These are phyloP conservation scores for Gymnocypris eckloni DNA, from an alignment of 2,797 vertebrate species.

Conservation along the genomic window DNA sequence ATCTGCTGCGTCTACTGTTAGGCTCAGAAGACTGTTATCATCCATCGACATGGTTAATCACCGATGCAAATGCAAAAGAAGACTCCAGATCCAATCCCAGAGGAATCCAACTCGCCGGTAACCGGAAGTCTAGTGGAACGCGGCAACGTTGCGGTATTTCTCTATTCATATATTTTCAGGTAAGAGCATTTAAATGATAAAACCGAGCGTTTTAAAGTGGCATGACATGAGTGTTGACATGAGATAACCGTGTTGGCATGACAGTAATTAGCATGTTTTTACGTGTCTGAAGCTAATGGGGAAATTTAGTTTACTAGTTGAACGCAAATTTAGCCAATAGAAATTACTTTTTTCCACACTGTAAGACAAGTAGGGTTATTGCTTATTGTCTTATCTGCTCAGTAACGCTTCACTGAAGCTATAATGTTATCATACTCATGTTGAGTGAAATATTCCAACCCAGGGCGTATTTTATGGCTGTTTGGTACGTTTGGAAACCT, in stretches of 20 bases:
- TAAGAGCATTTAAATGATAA: background rate
- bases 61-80: background rate
- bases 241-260: background rate
- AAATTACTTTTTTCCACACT: background rate
- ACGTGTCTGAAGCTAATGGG: background rate
- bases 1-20: background rate
- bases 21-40: background rate
- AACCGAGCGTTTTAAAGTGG: background rate
- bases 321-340: background rate
- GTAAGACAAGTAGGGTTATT: background rate
- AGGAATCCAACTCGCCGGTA: background rate
- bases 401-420: too few relatives aligned
- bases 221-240: background rate
- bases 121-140: background rate
- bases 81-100: slow-evolving; percentile 1
- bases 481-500: background rate
- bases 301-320: background rate
- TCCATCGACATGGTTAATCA: background rate
- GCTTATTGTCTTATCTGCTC: background rate
- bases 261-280: background rate
- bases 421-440: too few relatives aligned
- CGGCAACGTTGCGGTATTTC: background rate
- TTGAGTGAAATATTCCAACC: too few relatives aligned
- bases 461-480: too few relatives aligned
- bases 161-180: background rate